These are phyloP conservation scores for Mormyrus iriodes DNA, from an alignment of 2,113 vertebrate species.

Conservation along the genomic window DNA sequence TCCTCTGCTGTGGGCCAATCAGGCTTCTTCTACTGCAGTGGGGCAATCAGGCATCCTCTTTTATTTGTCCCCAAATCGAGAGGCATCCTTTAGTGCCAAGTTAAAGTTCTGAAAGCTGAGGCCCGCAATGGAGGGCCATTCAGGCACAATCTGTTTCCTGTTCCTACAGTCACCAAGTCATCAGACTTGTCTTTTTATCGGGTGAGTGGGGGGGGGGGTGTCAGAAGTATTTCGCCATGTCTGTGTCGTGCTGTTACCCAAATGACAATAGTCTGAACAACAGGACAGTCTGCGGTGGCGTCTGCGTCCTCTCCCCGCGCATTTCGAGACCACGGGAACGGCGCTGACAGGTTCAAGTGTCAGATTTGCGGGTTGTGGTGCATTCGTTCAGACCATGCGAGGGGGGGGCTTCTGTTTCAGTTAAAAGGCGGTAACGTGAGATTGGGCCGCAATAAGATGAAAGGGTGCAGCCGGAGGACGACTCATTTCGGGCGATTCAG, in stretches of 20 bases:
- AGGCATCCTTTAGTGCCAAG: not conserved
- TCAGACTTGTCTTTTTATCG: not conserved
- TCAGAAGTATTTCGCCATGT: not conserved
- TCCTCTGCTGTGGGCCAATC: not conserved
- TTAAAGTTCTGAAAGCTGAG: not conserved
- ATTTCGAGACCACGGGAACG: slow-evolving; percentile 41
- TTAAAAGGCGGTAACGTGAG: not conserved
- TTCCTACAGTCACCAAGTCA: not conserved
- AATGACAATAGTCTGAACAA: not conserved
- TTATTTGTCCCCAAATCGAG: not conserved
- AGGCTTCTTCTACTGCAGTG: not conserved
- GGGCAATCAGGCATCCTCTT: not conserved
- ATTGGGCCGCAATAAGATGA: not conserved
- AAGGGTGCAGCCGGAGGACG: not conserved
- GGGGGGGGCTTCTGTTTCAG: not conserved
- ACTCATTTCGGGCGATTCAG: not conserved
- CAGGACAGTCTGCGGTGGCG: not conserved
- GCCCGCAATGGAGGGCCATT: not conserved
- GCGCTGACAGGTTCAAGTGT: slow-evolving; percentile 60
- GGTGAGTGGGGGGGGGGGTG: not conserved
- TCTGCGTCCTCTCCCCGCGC: slow-evolving; percentile 49
- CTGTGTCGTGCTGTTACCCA: not conserved
- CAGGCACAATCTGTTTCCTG: not conserved
- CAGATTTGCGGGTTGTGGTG: slow-evolving; percentile 33
- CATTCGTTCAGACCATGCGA: not conserved